Conservation (phyloP, 2,113 vertebrate genomes). For the Pelvicachromis taeniatus region DNA sequence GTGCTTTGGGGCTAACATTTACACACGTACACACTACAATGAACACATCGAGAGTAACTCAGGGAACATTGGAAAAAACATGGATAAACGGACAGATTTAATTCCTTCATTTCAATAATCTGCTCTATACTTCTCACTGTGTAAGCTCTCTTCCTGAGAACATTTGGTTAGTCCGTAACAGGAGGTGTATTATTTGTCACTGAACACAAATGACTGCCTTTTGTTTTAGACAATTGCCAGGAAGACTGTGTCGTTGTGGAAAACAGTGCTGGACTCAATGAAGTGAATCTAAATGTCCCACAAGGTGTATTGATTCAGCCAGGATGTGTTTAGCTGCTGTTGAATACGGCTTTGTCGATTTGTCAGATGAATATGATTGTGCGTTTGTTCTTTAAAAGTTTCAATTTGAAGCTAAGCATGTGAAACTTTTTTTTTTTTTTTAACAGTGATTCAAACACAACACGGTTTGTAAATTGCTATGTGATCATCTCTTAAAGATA, state of each 20-base stretch:
- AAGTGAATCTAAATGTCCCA: not conserved
- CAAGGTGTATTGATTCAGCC: not conserved
- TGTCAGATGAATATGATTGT: not conserved
- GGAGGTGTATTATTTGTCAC: not conserved
- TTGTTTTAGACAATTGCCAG: not conserved
- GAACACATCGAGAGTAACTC: not conserved
- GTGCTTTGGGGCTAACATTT: not conserved
- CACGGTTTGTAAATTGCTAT: not conserved
- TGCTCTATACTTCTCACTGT: not conserved
- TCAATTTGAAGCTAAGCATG: not conserved
- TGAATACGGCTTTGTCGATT: not conserved
- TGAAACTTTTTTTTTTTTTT: fast-evolving
- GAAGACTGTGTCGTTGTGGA: not conserved
- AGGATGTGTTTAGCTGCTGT: not conserved
- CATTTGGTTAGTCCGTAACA: not conserved
- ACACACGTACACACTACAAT: not conserved
- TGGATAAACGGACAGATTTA: not conserved
- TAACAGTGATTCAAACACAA: not conserved
- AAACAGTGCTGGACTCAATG: not conserved
- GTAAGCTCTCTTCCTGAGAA: not conserved
- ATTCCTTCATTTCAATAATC: not conserved
- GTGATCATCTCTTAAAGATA: not conserved
- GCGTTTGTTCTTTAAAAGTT: not conserved
- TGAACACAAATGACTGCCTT: not conserved
- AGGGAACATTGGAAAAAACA: not conserved